Base-by-base conservation (phyloP, 2,113 vertebrate species). In the Myiozetetes cayanensis region DNA sequence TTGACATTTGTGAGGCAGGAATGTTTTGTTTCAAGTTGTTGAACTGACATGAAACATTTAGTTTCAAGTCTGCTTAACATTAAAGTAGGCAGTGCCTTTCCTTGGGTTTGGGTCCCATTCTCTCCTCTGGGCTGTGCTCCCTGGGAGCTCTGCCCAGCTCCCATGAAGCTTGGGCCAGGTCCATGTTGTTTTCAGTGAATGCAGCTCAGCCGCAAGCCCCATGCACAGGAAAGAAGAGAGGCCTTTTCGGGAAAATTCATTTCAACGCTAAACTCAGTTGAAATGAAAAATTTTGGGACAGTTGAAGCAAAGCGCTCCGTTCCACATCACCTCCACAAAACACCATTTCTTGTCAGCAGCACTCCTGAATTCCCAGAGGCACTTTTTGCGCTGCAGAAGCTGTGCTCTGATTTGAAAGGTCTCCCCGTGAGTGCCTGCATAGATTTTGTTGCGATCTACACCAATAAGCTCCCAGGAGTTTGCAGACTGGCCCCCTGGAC, bases 21-120 rank as follows among this genome's bases (percentile, higher is more conserved):
- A 92, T 97, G 96, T 96, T 96, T 93, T 97, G 75, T 96, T 96
- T 97, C 94, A 96, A 90, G 96, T 95, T 95, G 90, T 88, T 95
- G 92, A 97, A 88, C 94, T 92, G 95, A 95, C 96, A 94, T 93
- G 88, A 95, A 97, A 95, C 9, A 1, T 88, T 96, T 90, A 0
- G 1, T 90, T 96, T 93, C 75, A 73, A 93, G 85, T 88, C 96
- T 95, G 94, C 92, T 96, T 97, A 93, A 86, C 85, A 86, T 97
- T 97, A 95, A 92, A 94, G 58, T 43, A 92, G 83, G 94, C 92
- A 94, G 83, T 6, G 67, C 67, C n/a, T 93, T 50, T 94, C 79
- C 90, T 84, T 90, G 94, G 90, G 85, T 95, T 96, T 93, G 85
- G 79, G 95, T 97, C 90, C 55, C 72, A 66, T 92, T 94, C 83